Evolutionary conservation across 2,888 invertebrate species (phyloP), one percentile per base, ranked within the genome.

Genomic region (Diabrotica balteata): DNA sequence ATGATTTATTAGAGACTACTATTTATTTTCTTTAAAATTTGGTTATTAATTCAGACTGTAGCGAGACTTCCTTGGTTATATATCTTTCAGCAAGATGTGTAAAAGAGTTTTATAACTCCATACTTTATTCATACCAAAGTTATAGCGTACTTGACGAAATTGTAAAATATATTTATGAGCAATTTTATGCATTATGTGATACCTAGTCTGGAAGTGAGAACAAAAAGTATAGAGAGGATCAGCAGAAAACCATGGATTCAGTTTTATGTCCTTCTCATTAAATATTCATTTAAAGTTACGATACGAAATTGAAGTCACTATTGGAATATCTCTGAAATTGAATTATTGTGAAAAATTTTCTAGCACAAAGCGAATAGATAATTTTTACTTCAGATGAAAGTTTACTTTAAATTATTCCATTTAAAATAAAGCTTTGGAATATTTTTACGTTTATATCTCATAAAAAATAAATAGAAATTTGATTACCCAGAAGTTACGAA

Each of bases 151-250:
- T 82, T 80, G 81, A 80, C 81, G 78, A 81, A 83, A 82, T 82
- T 81, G 82, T 82, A 81, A 82, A 82, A 82, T 81, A 80, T 82
- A 81, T 82, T 81, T 82, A 81, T 79, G 78, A 74, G 71, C 76
- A 71, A 70, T 80, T 82, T 81, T 81, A 82, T 81, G 80, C 78
- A 78, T 81, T 79, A 80, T 80, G 78, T 79, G 75, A 78, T 70
- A 70, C 70, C 66, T 68, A 66, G 70, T 70, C 70, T 60, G 59
- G 61, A 62, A 59, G 62, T 51, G 49, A 63, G 63, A 63, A 58
- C 59, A 57, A 64, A 69, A 64, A 70, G 60, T 45, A 52, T 32
- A 8, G 32, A 22, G 57, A 54, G 53, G 57, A 67, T 67, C 67
- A 67, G 67, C 62, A 62, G 58, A 58, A 67, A 67, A 67, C 67